Evolutionary conservation across 2,888 invertebrate species (phyloP).

Genomic region (Elmis aenea): DNA sequence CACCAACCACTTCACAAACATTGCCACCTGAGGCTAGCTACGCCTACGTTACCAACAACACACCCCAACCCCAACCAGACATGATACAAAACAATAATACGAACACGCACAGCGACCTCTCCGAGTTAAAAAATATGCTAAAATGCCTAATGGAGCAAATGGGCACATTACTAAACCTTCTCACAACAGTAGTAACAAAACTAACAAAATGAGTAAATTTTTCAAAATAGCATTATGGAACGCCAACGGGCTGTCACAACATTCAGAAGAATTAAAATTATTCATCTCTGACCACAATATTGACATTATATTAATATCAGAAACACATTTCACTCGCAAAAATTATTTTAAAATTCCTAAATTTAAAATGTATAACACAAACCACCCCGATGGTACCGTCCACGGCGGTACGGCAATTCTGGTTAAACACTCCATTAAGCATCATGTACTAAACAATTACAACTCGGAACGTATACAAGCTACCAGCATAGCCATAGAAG

Average conservation of each 20-base stretch:
- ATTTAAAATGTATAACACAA: conserved; percentile 12
- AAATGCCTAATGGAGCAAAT: conserved; percentile 16
- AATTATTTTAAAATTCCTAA: conserved; percentile 13
- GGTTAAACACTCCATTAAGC: conserved; percentile 13
- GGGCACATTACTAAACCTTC: conserved; percentile 12
- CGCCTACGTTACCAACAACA: too few relatives aligned
- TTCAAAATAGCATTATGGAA: conserved; percentile 17
- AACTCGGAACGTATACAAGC: conserved; percentile 6
- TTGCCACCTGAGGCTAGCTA: background rate
- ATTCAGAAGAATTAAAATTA: conserved; percentile 13
- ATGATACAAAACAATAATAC: background rate
- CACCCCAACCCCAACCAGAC: background rate
- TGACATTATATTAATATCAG: conserved; percentile 15
- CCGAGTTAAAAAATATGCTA: conserved; percentile 8
- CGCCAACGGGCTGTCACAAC: conserved; percentile 17
- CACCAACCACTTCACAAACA: too few relatives aligned
- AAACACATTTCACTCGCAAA: conserved; percentile 18
- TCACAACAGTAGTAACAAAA: conserved; percentile 13
- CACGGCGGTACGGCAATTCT: conserved; percentile 14
- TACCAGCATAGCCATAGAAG: conserved; percentile 7
- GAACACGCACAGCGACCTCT: background rate
- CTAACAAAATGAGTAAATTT: conserved; percentile 5
- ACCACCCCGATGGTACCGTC: conserved; percentile 13
- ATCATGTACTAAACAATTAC: conserved; percentile 7
- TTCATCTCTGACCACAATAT: conserved; percentile 14